Evolutionary conservation across 1,140 invertebrate species (phyloP), one percentile per base, ranked within the genome.

Genomic region (Apis mellifera): DNA sequence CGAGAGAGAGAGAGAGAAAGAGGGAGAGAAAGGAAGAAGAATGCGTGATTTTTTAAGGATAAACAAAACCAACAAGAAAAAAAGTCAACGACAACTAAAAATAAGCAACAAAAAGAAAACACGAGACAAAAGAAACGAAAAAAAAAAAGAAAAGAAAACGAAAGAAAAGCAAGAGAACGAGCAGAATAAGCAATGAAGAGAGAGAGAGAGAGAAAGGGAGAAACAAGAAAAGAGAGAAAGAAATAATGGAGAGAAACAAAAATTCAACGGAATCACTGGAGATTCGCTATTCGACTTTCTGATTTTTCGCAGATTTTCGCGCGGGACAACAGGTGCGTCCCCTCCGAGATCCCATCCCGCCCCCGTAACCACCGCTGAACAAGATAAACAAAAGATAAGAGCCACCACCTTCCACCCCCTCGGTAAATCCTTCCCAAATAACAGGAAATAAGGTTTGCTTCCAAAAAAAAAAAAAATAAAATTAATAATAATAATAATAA

Each of bases 381-480:
- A 72, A 60, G 23, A 76, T 59, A 76, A 82, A 66, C 62, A 76
- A 42, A n/a, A 52, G 55, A 69, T 65, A 86, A 83, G 81, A 86
- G 78, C 83, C 86, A 85, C 75, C 85, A 85, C 84, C 77, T 82
- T 83, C 87, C 84, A 80, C 70, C 84, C 86, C 89, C 85, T 86
- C 86, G 84, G 78, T 84, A 82, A 77, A 89, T 88, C 90, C 89
- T 90, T 90, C 85, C 89, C 88, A 87, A 81, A 68, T 88, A 86
- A 42, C 32, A 42, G 32, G 86, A 84, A 88, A 88, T 86, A 90
- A 92, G 91, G 91, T 92, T 92, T 93, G 92, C 92, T 93, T 94
- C 92, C 92, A 93, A 90, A 66, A 82, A 91, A 68, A 82, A 91
- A 68, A 55, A 19, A 66, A 23, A 23, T 13, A 62, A 23, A 13